Conservation (phyloP, 2,888 invertebrate genomes). For the Maniola hyperantus region DNA sequence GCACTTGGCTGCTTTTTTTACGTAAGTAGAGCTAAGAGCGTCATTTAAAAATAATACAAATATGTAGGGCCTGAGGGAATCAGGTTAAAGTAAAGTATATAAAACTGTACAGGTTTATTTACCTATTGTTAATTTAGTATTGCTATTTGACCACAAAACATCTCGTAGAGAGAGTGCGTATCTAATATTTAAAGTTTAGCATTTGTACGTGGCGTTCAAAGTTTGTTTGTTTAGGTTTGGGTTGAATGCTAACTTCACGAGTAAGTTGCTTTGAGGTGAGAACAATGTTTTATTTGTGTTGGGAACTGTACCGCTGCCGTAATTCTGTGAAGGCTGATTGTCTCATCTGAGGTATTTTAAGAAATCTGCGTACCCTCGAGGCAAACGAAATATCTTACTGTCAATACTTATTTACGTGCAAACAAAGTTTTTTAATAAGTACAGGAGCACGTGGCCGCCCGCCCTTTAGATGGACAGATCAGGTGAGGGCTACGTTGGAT, state of each 20-base stretch:
- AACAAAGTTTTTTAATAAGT: no score
- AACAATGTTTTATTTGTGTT: slow-evolving; percentile 37
- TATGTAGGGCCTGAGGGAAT: no score
- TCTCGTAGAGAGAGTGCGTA: slow-evolving; percentile 8
- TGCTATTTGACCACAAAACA: slow-evolving; percentile 16
- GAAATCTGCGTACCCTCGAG: background rate
- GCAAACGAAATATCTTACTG: no score
- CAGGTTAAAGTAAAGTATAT: no score
- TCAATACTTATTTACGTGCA: no score
- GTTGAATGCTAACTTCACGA: slow-evolving; percentile 23
- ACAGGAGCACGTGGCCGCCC: no score
- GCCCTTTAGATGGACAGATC: no score
- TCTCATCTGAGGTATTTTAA: background rate
- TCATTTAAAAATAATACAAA: no score
- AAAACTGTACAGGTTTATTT: background rate
- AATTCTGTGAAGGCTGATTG: slow-evolving; percentile 9
- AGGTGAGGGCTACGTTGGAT: no score
- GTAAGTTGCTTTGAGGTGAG: slow-evolving; percentile 30
- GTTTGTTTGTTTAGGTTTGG: slow-evolving; percentile 36
- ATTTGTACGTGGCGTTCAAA: slow-evolving; percentile 27
- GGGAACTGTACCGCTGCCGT: background rate
- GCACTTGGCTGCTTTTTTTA: no score
- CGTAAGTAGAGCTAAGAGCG: no score
- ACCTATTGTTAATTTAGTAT: background rate
- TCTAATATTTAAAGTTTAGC: slow-evolving; percentile 33